Percentiles rank a stretch among this genome's conserved stretches.
Conservation (phyloP, 1,140 invertebrate species). For the Littorina saxatilis region DNA sequence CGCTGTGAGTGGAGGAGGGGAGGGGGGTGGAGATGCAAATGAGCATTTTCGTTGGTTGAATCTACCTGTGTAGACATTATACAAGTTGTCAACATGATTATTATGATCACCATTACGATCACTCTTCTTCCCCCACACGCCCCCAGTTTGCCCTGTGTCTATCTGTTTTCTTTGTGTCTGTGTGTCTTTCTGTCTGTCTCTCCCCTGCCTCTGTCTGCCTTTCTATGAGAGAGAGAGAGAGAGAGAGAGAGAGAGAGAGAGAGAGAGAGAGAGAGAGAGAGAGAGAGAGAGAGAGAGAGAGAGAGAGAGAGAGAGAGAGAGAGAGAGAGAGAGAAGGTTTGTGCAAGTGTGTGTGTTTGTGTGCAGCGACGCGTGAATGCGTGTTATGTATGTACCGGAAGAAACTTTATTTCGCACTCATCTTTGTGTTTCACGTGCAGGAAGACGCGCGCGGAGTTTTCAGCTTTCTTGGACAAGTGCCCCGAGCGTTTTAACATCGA, state of each 20-base stretch:
- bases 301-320: neutral
- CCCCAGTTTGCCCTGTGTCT: no score
- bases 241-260: neutral
- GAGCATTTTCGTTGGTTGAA: no score
- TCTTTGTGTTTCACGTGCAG: conserved; percentile 26
- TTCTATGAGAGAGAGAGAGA: neutral
- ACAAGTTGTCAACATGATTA: no score
- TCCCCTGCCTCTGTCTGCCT: neutral
- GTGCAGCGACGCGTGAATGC: neutral
- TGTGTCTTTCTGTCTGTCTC: neutral
- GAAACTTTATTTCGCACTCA: neutral
- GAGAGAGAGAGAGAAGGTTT: neutral
- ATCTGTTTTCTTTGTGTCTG: neutral
- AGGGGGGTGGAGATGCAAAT: no score
- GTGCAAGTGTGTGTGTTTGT: neutral
- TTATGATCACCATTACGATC: no score
- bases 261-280: conserved; percentile 1
- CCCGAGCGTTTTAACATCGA: conserved; percentile 69
- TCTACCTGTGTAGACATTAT: no score
- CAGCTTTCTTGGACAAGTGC: conserved; percentile 67
- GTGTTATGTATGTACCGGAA: neutral
- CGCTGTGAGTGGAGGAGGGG: neutral
- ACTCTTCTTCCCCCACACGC: no score
- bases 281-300: neutral
- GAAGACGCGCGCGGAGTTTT: conserved; percentile 66